Evolutionary conservation across 1,140 invertebrate species (phyloP), one percentile per base, ranked within the genome.

Genomic region (Steinernema khuongi): DNA sequence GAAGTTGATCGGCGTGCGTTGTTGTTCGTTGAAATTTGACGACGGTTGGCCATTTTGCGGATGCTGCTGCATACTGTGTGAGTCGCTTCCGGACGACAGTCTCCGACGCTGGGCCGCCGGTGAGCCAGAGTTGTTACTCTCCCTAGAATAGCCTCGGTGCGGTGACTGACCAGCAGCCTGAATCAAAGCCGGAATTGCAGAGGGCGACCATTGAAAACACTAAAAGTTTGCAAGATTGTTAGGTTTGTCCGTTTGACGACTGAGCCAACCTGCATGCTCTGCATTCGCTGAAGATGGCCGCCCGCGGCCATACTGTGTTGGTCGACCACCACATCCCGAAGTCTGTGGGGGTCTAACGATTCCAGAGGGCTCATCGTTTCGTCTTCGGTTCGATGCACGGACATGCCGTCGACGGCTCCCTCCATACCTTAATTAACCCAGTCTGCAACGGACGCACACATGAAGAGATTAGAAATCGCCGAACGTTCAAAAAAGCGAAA

Each of bases 281-380:
- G 50, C 50, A 60, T 60, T 60, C 50, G 11, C 26, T 60, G 50
- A 60, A 60, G 50, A 22, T 60, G 50, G 26, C 50, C 50, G 50
- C 50, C 50, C 7, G 50, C 50, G 50, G 50, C 50, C 50, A 60
- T 60, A 60, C 7, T 14, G 19, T 81, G 79, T 68, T 81, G 81
- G 44, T 79, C 79, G 14, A 79, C 73, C 31, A 79, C 79, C 50
- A 79, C 81, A 31, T 79, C 79, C 1, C 79, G 71, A 14, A 79
- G 44, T 30, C 73, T 72, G n/a, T 80, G 75, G n/a, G 79, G 79
- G 72, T 79, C 79, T 33, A 79, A 67, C 1, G 79, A 75, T 44
- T 81, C 79, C 2, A 79, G 67, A 7, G 79, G 79, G 60, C 79
- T 79, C 17, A 78, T 28, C 41, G 80, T 31, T 17, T 68, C 44